These are phyloP conservation scores for Sula dactylatra DNA, from an alignment of 2,113 vertebrate species.

Conservation along the genomic window DNA sequence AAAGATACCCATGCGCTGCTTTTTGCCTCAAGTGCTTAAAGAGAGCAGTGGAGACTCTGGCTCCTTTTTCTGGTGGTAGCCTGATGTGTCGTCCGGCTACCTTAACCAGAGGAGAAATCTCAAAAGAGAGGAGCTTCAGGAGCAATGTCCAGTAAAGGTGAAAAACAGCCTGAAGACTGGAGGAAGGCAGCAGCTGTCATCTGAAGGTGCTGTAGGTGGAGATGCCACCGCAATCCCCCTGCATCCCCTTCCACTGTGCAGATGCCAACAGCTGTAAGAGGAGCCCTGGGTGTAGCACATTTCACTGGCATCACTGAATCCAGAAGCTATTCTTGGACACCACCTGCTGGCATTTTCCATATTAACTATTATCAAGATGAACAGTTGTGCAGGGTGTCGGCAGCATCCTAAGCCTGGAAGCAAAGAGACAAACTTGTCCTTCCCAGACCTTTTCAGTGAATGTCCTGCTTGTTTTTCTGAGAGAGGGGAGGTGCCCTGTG, in stretches of 20 bases:
- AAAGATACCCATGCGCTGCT: accelerated
- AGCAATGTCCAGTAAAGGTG: neutral
- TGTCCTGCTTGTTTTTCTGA: neutral
- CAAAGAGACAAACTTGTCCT: neutral
- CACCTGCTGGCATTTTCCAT: slow-evolving; percentile 32
- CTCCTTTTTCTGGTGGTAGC: neutral
- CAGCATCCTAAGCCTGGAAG: neutral
- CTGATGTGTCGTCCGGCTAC: neutral
- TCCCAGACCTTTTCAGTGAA: neutral
- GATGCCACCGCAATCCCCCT: neutral
- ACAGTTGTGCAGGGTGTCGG: neutral
- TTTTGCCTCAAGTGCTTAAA: neutral
- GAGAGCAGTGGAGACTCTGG: neutral
- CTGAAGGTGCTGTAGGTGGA: neutral
- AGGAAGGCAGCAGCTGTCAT: neutral
- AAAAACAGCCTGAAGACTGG: neutral
- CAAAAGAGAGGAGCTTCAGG: neutral
- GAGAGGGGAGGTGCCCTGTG: neutral
- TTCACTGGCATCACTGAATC: neutral
- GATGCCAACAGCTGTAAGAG: neutral
- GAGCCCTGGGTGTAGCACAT: neutral
- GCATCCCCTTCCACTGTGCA: neutral
- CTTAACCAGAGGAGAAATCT: neutral
- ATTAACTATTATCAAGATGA: neutral
- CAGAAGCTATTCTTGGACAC: slow-evolving; percentile 48